phyloP scores from a whole-genome alignment of 2,113 vertebrate genomes.

The Diadophis punctatus region DNA sequence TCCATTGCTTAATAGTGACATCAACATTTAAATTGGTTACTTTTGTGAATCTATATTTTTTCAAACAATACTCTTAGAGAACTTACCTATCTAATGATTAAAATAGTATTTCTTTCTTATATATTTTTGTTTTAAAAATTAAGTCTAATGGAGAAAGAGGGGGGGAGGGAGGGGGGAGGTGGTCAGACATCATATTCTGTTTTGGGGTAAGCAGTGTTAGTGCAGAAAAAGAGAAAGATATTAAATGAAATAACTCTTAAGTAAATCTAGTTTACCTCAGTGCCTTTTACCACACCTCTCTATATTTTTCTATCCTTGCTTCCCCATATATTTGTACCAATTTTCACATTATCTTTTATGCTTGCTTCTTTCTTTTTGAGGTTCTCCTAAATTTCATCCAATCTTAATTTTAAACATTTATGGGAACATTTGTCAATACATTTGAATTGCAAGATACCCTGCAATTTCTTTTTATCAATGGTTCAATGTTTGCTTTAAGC shows the following conservation, averaged over 20 bases:
- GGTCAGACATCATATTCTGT: neutral
- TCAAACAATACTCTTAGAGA: neutral
- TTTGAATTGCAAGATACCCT: neutral
- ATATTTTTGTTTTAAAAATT: neutral
- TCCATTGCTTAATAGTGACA: neutral
- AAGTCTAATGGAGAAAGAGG: neutral
- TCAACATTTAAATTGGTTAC: neutral
- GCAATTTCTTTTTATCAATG: neutral
- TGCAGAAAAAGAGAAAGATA: neutral
- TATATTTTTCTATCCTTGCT: neutral
- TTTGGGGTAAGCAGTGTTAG: neutral
- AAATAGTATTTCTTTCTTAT: neutral
- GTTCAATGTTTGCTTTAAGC: neutral
- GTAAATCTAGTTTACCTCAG: neutral
- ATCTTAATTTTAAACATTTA: neutral
- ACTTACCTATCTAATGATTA: neutral
- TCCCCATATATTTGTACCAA: neutral
- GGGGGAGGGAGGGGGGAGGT: neutral
- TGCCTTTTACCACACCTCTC: neutral
- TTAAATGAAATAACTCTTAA: neutral
- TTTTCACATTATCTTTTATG: neutral
- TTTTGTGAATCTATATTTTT: neutral
- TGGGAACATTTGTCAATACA: neutral
- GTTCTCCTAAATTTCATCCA: neutral
- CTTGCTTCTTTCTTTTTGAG: neutral